Evolutionary conservation across 1,140 invertebrate genomes (phyloP), one percentile per base, ranked within the genome.

Genomic region (Micrasema minimum): DNA sequence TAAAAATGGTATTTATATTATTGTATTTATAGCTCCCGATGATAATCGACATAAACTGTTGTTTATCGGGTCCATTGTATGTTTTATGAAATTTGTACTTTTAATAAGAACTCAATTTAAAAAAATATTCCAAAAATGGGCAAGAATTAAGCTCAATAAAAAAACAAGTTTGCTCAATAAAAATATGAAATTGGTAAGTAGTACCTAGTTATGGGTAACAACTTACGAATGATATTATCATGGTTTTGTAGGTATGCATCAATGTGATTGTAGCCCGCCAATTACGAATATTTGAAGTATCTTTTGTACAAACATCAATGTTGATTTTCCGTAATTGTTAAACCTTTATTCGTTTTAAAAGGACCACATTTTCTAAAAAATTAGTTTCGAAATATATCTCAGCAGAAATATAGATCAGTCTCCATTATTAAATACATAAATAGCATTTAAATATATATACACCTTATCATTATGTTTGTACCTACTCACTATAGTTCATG

Each of bases 401-500:
- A 31, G 26, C 2, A 31, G 7, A 2, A 31, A 31, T 31, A 31
- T 31, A 4, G 3, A 31, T 31, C 7, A 31, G 14, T 46, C 43
- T 46, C 6, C 1, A 46, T 46, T 46, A 46, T 14, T 46, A 6
- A 16, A n/a, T 46, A 46, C n/a, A 46, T n/a, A 46, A 46, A 46
- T 14, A 16, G 16, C 43, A 7, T 16, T n/a, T 46, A 46, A 46
- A 51, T 22, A 18, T 20, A 51, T 4, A 11, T 22, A n/a, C 20
- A 69, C 66, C 66, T 61, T 69, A 69, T 69, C 66, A 69, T 38
- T 46, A 26, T 69, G 23, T 66, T 16, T 35, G 16, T 45, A 12
- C 55, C 55, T 59, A 59, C 55, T 22, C 23, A 51, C 23, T 16
- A 37, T 61, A 59, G 66, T 69, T 66, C 53, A 61, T 31, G 67